These are phyloP conservation scores for Petrocephalus sullivani DNA, from an alignment of 2,797 vertebrate species.

Conservation along the genomic window DNA sequence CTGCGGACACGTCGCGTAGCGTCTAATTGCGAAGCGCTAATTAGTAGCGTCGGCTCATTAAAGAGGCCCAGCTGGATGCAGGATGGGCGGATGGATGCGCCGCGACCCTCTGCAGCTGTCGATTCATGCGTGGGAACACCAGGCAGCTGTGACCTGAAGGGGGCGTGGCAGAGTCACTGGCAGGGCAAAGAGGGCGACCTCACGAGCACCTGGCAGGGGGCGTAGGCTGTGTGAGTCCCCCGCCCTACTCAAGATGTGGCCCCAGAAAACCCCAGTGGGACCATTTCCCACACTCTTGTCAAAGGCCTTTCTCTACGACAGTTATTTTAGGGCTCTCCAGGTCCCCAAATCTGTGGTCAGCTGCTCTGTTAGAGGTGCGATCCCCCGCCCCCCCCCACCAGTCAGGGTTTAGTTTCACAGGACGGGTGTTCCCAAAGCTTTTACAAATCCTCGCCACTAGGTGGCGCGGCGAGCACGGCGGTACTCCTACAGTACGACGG, in stretches of 20 bases:
- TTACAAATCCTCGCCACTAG: neutral
- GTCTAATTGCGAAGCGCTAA: constrained; percentile 2
- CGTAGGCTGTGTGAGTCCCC: neutral
- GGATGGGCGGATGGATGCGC: neutral
- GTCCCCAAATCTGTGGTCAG: neutral
- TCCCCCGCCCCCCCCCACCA: neutral
- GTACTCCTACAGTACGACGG: neutral
- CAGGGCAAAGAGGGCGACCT: neutral
- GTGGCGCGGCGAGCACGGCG: too few relatives aligned
- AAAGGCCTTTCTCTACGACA: neutral
- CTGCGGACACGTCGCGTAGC: neutral
- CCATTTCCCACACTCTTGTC: constrained; percentile 1
- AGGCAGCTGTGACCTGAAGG: neutral
- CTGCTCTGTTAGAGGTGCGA: neutral
- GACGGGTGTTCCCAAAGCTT: neutral
- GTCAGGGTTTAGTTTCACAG: neutral
- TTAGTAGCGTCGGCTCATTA: neutral
- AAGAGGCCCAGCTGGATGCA: neutral
- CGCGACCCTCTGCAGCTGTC: neutral
- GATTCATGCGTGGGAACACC: neutral
- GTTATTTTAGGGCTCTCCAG: neutral
- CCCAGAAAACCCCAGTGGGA: neutral
- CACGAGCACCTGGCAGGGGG: neutral
- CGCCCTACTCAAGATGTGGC: neutral
- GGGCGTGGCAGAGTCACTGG: neutral